Conservation (phyloP, 2,888 invertebrate species). For the Frankliniella intonsa region DNA sequence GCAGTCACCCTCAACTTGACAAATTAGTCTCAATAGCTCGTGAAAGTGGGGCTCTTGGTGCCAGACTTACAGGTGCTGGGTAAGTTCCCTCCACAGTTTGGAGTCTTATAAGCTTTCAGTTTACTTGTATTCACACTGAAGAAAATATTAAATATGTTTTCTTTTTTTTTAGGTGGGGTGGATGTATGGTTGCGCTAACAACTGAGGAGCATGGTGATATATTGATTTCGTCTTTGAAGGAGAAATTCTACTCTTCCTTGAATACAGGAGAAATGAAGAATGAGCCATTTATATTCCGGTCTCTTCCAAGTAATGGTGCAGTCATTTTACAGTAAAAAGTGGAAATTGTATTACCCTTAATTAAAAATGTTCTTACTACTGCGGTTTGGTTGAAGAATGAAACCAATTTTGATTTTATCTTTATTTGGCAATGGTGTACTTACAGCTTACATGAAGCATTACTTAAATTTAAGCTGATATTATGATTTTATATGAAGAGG, state of each 20-base stretch:
- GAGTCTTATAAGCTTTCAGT: slow-evolving; percentile 23
- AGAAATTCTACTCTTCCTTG: slow-evolving; percentile 60
- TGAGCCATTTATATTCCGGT: background rate
- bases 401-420: slow-evolving; percentile 32
- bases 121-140: background rate
- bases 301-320: background rate
- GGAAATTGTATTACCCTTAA: background rate
- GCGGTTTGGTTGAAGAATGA: background rate
- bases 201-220: slow-evolving; percentile 58
- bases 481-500: slow-evolving; percentile 18
- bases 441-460: slow-evolving; percentile 38
- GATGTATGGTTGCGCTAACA: slow-evolving; percentile 86
- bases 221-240: slow-evolving; percentile 65
- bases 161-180: slow-evolving; percentile 81
- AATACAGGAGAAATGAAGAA: background rate
- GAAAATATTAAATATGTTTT: slow-evolving; percentile 11
- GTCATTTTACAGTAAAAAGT: background rate
- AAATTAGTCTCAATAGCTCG: slow-evolving; percentile 69
- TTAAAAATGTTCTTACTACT: background rate
- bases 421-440: slow-evolving; percentile 38
- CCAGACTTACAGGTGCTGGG: slow-evolving; percentile 95
- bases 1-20: slow-evolving; percentile 86
- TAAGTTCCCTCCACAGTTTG: no score
- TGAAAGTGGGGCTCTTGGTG: slow-evolving; percentile 66
- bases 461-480: slow-evolving; percentile 35